Evolutionary conservation across 2,113 vertebrate species (phyloP), one percentile per base, ranked within the genome.

Genomic region (Cairina moschata): DNA sequence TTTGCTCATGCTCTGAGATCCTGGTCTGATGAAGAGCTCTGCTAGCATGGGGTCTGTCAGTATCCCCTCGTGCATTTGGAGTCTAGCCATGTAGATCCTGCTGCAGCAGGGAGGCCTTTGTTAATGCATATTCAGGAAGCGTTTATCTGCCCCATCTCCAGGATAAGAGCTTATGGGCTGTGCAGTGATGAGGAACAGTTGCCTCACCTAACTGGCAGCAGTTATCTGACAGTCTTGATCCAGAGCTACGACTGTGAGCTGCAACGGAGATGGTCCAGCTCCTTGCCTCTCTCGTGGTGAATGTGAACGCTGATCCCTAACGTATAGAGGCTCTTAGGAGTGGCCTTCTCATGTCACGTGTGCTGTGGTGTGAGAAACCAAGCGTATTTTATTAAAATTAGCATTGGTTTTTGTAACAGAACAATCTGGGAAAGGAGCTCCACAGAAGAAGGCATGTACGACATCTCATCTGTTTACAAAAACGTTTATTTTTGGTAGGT

Each of bases 1-100:
- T 56, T 71, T 63, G 18, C 54, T 76, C 76, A 50, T 55, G 2
- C 75, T 73, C 40, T 3, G 40, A 34, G 29, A 6, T 80, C 73
- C 50, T 80, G 6, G 20, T 85, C 72, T 46, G 8, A 2, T n/a
- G 32, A 74, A 59, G 52, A 94, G 50, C 36, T 76, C 44, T 91
- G 42, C 42, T 84, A 34, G 29, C 15, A 14, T 42, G 31, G 8
- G 8, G 31, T 55, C 40, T 2, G 0, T 77, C 23, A 25, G 22
- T 34, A 8, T 62, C 50, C 77, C 80, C 75, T 29, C 13, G 11
- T 94, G 56, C 9, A 4, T 56, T 63, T 93, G 36, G 63, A 94
- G 16, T 75, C 46, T 32, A 1, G 1, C 65, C 52, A 6, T 0
- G 0, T 9, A 83, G 29, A 69, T 88, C 12, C 6, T 88, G 83